phyloP scores from a whole-genome alignment of 92 coral and sea anemone genomes.

The Phenganax marumi region DNA sequence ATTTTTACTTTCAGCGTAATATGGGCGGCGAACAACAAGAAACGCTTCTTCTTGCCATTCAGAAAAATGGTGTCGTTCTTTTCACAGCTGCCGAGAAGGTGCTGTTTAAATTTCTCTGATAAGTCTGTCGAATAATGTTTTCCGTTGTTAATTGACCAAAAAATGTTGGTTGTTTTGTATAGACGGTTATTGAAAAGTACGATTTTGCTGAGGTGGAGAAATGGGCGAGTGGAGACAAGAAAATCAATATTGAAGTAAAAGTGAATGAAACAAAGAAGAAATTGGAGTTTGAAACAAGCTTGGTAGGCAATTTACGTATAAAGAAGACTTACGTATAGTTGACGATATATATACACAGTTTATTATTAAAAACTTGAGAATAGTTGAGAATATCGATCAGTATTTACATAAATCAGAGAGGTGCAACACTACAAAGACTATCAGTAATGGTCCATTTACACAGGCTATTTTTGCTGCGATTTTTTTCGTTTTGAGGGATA shows the following conservation, averaged over 20 bases:
- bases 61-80: constrained; percentile 25
- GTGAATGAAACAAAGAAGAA: neutral
- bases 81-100: constrained; percentile 19
- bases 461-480: too few relatives aligned
- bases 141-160: too few relatives aligned
- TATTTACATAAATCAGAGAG: too few relatives aligned
- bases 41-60: constrained; percentile 29
- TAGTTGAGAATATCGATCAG: too few relatives aligned
- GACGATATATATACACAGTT: neutral
- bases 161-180: too few relatives aligned
- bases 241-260: constrained; percentile 11
- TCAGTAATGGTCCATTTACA: too few relatives aligned
- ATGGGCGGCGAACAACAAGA: constrained; percentile 4
- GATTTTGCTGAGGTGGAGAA: constrained; percentile 7
- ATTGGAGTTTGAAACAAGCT: constrained; percentile 31
- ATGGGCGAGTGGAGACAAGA: constrained; percentile 42
- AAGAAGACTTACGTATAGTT: neutral
- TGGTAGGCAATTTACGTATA: neutral
- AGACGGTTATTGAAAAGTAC: constrained; percentile 40
- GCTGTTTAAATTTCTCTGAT: neutral
- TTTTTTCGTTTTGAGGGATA: too few relatives aligned
- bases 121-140: too few relatives aligned
- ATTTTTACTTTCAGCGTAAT: neutral
- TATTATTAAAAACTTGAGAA: too few relatives aligned
- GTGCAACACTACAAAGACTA: too few relatives aligned